Conservation (phyloP, 2,888 invertebrate species). For the Drosophila picticornis region DNA sequence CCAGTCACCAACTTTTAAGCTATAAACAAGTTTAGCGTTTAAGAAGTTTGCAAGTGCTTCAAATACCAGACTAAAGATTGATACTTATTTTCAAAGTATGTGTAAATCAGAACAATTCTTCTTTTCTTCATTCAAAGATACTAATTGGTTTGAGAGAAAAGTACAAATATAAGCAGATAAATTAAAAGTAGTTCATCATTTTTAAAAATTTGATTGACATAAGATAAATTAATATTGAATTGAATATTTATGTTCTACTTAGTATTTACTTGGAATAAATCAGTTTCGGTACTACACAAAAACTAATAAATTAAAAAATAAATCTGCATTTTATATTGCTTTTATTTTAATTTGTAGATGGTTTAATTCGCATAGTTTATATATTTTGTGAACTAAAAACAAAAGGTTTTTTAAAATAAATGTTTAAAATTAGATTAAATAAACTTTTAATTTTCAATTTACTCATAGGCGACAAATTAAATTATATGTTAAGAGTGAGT, state of each 20-base stretch:
- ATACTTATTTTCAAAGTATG: neutral
- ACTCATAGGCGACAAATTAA: neutral
- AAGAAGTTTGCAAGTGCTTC: neutral
- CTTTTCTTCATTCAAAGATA: too few relatives aligned
- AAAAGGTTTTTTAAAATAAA: neutral
- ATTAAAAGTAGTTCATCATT: neutral
- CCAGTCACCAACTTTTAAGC: neutral
- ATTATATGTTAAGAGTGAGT: neutral
- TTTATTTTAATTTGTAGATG: neutral
- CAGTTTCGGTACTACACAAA: neutral
- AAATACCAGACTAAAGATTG: neutral
- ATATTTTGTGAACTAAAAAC: neutral
- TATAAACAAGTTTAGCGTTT: neutral
- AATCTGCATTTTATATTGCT: neutral
- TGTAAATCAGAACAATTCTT: neutral
- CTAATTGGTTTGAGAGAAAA: neutral
- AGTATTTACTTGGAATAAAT: neutral
- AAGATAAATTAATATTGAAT: neutral
- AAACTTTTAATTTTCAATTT: neutral
- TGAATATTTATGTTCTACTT: neutral
- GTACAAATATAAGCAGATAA: neutral
- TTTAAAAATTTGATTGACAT: too few relatives aligned
- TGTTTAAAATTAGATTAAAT: neutral
- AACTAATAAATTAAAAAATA: neutral
- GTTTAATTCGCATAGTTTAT: neutral